Evolutionary conservation across 2,797 vertebrate species (phyloP).

Genomic region (Myotis planiceps): DNA sequence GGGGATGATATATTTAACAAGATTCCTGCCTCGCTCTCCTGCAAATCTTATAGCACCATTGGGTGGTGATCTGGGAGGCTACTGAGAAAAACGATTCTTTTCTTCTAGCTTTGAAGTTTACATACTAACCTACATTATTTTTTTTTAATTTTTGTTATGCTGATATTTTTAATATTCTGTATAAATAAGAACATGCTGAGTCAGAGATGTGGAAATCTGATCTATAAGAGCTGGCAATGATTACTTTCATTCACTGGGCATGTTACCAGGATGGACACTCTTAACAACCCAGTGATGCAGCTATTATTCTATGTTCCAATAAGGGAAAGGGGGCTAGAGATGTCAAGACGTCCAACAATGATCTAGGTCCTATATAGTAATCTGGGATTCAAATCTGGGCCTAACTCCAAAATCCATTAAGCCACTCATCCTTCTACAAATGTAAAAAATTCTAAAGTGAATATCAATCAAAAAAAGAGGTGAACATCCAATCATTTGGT

Average conservation of each 20-base stretch:
- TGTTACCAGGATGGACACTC: not conserved
- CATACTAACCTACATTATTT: not conserved
- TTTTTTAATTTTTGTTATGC: not conserved
- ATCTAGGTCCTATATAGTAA: not conserved
- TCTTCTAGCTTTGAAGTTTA: slow-evolving; percentile 8
- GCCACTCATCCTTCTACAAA: not conserved
- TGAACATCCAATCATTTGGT: not conserved
- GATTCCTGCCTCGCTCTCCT: not conserved
- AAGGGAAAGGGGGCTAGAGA: not conserved
- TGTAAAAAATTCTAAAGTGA: not conserved
- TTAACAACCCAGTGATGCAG: not conserved
- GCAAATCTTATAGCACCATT: not conserved
- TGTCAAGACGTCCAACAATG: not conserved
- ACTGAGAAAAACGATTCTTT: not conserved
- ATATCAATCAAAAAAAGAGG: not conserved
- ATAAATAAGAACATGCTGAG: not conserved
- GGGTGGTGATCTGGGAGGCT: not conserved
- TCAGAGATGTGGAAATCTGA: not conserved
- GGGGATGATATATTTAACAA: not conserved
- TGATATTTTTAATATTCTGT: not conserved
- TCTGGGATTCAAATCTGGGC: not conserved
- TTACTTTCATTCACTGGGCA: not conserved
- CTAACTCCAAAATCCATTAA: not conserved
- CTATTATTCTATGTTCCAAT: slow-evolving; percentile 14
- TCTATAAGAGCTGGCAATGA: not conserved